Conservation (phyloP, 1,140 invertebrate species). For the Apis dorsata region DNA sequence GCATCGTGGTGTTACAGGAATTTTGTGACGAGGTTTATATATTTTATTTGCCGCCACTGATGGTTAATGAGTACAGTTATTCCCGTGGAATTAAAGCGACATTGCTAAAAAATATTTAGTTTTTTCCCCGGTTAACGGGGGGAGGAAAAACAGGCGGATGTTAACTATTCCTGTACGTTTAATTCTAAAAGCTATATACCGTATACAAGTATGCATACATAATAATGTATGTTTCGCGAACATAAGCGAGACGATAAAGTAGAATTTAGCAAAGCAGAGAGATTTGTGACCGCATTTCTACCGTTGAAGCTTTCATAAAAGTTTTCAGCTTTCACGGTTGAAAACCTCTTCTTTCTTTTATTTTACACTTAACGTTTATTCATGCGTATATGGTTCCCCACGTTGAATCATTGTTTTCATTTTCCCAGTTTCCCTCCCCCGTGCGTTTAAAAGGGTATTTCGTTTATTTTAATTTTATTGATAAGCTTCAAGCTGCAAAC, state of each 20-base stretch:
- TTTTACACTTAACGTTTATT: neutral
- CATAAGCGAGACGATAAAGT: neutral
- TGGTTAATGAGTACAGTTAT: neutral
- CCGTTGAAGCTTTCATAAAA: conserved; percentile 12
- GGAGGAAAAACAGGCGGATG: neutral
- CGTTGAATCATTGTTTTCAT: neutral
- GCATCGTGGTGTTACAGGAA: neutral
- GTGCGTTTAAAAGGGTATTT: neutral
- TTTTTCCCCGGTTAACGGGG: neutral
- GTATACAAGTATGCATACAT: no score
- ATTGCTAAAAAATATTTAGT: neutral
- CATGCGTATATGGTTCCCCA: neutral
- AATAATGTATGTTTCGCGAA: no score
- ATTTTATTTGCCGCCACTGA: neutral
- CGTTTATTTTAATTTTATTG: conserved; percentile 20
- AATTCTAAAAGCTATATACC: neutral
- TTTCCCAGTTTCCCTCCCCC: neutral
- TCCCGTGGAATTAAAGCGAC: neutral
- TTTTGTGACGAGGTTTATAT: neutral
- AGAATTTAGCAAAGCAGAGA: neutral
- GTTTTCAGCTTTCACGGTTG: conserved; percentile 1
- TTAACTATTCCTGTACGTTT: neutral
- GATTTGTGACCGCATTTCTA: neutral
- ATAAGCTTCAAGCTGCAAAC: neutral
- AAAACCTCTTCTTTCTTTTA: neutral